Evolutionary conservation across 2,797 vertebrate genomes (phyloP).

Genomic region (Clarias pachynema): DNA sequence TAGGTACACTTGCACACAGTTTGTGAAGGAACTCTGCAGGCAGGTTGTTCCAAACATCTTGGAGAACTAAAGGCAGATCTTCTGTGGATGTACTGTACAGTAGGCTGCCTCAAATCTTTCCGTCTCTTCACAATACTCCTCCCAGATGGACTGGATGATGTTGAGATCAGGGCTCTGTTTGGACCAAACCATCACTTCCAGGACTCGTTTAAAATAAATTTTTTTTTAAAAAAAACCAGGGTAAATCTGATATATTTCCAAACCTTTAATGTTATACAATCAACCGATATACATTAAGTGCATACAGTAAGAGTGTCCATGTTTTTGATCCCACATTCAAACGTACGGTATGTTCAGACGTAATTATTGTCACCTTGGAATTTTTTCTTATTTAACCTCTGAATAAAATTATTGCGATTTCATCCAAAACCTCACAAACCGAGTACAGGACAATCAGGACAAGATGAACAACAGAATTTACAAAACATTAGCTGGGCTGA

Average conservation of each 20-base stretch:
- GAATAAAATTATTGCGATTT: neutral
- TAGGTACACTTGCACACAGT: constrained; percentile 33
- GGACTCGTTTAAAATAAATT: neutral
- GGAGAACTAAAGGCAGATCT: too few species aligned
- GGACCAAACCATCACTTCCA: too few species aligned
- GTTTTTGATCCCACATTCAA: neutral
- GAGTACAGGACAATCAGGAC: neutral
- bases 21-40: constrained; percentile 36
- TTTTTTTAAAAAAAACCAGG: neutral
- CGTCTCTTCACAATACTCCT: too few species aligned
- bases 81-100: too few species aligned
- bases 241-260: neutral
- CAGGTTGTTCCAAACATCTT: constrained; percentile 27
- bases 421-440: neutral
- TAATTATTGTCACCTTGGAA: neutral
- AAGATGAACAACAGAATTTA: too few species aligned
- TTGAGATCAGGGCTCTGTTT: too few species aligned
- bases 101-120: too few species aligned
- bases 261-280: neutral
- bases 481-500: too few species aligned
- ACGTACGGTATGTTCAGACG: neutral
- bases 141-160: too few species aligned
- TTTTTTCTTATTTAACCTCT: neutral
- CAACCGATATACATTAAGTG: neutral
- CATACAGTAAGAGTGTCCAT: neutral